A percentile compares a stretch with the other conserved stretches of the same genome.
These are phyloP conservation scores for Delphinapterus leucas DNA, from an alignment of 2,113 vertebrate species.

Conservation along the genomic window DNA sequence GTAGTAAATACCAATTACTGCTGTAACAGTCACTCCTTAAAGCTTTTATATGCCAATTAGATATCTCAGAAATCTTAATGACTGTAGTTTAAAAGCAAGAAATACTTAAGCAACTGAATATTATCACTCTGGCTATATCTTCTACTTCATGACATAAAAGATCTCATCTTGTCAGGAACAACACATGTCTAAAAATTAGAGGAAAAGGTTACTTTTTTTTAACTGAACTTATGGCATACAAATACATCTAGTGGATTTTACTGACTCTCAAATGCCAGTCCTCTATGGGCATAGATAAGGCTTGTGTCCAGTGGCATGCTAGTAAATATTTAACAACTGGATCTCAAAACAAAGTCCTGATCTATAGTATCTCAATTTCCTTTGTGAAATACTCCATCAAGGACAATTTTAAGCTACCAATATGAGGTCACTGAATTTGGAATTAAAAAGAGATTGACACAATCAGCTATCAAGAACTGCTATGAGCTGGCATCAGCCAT, in stretches of 20 bases:
- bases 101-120: not conserved
- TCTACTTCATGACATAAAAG: slow-evolving; percentile 6
- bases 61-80: slow-evolving; percentile 24
- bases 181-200: not conserved
- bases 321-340: not conserved
- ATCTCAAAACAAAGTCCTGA: not conserved
- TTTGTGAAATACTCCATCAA: not conserved
- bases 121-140: not conserved
- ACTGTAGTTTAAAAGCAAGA: slow-evolving; percentile 23
- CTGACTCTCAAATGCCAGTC: not conserved
- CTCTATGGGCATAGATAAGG: not conserved
- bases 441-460: not conserved
- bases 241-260: not conserved
- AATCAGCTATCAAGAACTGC: not conserved
- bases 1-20: slow-evolving; percentile 50
- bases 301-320: not conserved
- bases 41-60: slow-evolving; percentile 44
- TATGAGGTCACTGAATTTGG: not conserved
- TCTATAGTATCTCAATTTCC: not conserved
- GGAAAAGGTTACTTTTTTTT: not conserved
- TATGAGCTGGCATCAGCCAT: not conserved
- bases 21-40: slow-evolving; percentile 33
- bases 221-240: not conserved
- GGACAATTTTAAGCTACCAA: not conserved
- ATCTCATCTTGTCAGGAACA: not conserved